A percentile compares a stretch with the other conserved stretches of the same genome.
These are phyloP conservation scores for Fopius arisanus DNA, from an alignment of 1,140 invertebrate genomes.

Conservation along the genomic window DNA sequence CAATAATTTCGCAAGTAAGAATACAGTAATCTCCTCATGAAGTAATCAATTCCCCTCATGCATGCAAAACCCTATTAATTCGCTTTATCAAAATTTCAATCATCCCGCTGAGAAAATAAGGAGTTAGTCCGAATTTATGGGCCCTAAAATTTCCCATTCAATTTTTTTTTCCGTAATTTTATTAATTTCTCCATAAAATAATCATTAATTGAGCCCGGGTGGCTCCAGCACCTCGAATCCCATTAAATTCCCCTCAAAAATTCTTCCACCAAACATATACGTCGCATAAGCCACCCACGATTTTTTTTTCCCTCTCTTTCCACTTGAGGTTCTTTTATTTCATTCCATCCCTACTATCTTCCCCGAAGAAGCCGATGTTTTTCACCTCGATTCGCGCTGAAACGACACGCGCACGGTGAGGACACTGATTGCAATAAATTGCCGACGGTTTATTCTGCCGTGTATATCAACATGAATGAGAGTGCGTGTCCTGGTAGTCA, in stretches of 20 bases:
- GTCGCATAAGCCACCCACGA: conserved; percentile 28
- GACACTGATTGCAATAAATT: conserved; percentile 54
- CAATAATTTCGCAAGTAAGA: no score
- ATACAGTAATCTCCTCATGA: no score
- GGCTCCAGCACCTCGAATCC: not conserved
- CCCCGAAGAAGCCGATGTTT: not conserved
- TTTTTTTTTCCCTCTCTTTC: conserved; percentile 15
- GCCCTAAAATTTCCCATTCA: not conserved
- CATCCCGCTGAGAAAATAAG: not conserved
- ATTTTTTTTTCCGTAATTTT: not conserved
- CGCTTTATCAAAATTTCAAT: not conserved
- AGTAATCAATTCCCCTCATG: no score
- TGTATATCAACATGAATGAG: conserved; percentile 17
- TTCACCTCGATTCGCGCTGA: conserved; percentile 35
- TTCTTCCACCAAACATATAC: conserved; percentile 20
- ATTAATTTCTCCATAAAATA: not conserved
- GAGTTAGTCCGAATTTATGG: not conserved
- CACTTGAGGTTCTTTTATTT: not conserved
- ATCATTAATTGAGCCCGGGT: not conserved
- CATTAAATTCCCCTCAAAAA: conserved; percentile 8
- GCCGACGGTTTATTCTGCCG: conserved; percentile 32
- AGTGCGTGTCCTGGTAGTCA: conserved; percentile 21
- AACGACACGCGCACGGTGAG: conserved; percentile 31
- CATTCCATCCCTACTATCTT: not conserved
- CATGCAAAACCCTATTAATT: not conserved